A percentile compares a stretch with the other conserved stretches of the same genome.
Conservation (phyloP, 2,113 vertebrate species). For the Noctilio leporinus region DNA sequence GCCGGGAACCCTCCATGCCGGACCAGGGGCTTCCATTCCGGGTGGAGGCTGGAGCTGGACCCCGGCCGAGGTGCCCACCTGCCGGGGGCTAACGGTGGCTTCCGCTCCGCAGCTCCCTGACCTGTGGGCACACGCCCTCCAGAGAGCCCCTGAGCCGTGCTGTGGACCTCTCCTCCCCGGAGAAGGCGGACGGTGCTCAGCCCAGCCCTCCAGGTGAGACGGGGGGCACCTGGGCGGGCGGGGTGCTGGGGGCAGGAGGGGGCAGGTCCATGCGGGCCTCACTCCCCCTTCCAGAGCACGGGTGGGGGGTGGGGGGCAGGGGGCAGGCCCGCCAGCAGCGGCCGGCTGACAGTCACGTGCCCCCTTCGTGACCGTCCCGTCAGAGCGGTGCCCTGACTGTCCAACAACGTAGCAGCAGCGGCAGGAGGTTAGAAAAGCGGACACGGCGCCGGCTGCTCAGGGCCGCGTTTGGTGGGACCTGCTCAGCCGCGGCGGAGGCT, state of each 20-base stretch:
- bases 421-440: neutral
- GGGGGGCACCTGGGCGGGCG: fast-evolving
- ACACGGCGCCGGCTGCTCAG: neutral
- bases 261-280: neutral
- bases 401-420: neutral
- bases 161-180: neutral
- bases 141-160: neutral
- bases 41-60: too few species aligned
- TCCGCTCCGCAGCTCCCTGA: constrained; percentile 17
- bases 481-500: fast-evolving
- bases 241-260: neutral
- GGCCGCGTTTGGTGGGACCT: neutral
- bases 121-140: neutral
- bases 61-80: neutral
- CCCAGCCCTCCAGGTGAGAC: constrained; percentile 32
- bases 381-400: neutral
- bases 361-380: neutral
- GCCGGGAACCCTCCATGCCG: neutral
- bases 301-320: neutral
- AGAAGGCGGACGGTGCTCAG: neutral
- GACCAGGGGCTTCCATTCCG: neutral
- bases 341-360: fast-evolving
- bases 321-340: neutral
- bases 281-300: neutral
- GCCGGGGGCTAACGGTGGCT: neutral